Conservation (phyloP, 1,140 invertebrate species). For the Neotoxoptera formosana region DNA sequence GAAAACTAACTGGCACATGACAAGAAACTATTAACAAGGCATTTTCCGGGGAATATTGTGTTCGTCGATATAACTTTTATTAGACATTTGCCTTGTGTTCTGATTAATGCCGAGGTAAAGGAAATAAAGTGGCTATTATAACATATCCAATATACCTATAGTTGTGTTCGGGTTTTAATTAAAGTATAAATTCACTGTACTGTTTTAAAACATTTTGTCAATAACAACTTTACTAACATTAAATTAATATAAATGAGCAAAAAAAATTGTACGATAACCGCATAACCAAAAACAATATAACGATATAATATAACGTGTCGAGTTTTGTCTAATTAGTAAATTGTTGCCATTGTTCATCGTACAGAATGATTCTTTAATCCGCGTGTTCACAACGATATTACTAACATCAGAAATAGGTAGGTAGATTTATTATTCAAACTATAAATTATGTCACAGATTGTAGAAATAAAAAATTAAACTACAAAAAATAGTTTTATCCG, state of each 20-base stretch:
- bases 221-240: background rate
- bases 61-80: conserved; percentile 19
- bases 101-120: background rate
- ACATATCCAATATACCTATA: background rate
- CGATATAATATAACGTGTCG: background rate
- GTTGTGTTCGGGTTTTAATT: background rate
- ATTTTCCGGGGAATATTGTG: conserved; percentile 1
- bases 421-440: too few relatives aligned
- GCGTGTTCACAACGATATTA: too few relatives aligned
- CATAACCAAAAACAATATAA: background rate
- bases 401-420: too few relatives aligned
- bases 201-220: background rate
- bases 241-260: background rate
- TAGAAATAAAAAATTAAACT: too few relatives aligned
- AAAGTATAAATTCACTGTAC: background rate
- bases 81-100: background rate
- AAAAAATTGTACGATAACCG: background rate
- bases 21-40: conserved; percentile 46
- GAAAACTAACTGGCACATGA: conserved; percentile 33
- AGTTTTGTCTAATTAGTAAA: too few relatives aligned
- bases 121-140: background rate
- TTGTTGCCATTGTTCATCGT: too few relatives aligned
- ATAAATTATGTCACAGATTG: too few relatives aligned
- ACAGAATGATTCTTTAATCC: too few relatives aligned
- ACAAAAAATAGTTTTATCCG: too few relatives aligned